phyloP scores from a whole-genome alignment of 1,140 invertebrate species.

The roundworm (Caenorhabditis elegans) region WBcel235 BX284602.5:14529001-14529500 shows the following conservation, averaged over 20 bases:
- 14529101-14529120: background rate
- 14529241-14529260: background rate
- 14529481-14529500: background rate
- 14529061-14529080: background rate
- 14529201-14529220: background rate
- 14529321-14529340: too few relatives aligned
- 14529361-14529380: background rate
- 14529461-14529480: background rate
- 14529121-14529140: background rate
- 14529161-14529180: background rate
- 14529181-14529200: background rate
- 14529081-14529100: background rate
- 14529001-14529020: background rate
- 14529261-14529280: background rate
- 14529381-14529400: background rate
- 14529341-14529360: background rate
- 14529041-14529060: background rate
- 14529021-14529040: background rate
- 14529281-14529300: background rate
- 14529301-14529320: background rate
- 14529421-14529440: slow-evolving; percentile 1
- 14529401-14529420: background rate
- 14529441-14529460: background rate
- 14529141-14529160: background rate
- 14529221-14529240: background rate